Evolutionary conservation across 2,888 invertebrate species (phyloP).

Genomic region (Archaeoteleia sp.): DNA sequence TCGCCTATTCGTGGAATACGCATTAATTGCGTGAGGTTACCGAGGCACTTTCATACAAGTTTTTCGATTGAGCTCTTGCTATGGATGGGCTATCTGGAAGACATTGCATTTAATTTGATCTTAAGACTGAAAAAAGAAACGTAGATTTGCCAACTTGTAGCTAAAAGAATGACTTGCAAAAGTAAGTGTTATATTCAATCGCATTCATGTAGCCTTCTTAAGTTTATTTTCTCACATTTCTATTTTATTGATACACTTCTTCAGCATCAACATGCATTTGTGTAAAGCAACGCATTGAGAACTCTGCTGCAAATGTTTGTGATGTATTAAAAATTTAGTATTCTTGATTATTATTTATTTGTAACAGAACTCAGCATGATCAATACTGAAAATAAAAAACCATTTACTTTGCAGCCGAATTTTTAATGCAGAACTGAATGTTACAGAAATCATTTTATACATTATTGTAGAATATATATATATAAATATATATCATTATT

Average conservation of each 20-base stretch:
- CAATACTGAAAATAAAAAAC: not conserved
- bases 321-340: too few species aligned
- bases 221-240: not conserved
- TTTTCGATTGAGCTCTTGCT: constrained; percentile 62
- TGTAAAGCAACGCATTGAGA: too few species aligned
- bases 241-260: too few species aligned
- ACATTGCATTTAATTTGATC: constrained; percentile 68
- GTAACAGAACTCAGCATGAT: not conserved
- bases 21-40: constrained; percentile 1
- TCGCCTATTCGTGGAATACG: constrained; percentile 7
- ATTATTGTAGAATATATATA: constrained; percentile 15
- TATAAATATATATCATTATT: constrained; percentile 11
- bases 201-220: not conserved
- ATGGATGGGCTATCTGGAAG: constrained; percentile 66
- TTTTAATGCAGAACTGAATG: constrained; percentile 7
- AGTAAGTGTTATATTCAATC: not conserved
- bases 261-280: too few species aligned
- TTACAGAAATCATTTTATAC: constrained; percentile 34
- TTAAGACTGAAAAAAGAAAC: constrained; percentile 66
- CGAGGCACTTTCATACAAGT: constrained; percentile 6
- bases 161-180: constrained; percentile 5
- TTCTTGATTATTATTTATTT: too few species aligned
- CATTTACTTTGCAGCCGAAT: not conserved
- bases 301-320: too few species aligned
- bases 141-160: constrained; percentile 41